Evolutionary conservation across 2,113 vertebrate species (phyloP).

Genomic region (Eleginops maclovinus): DNA sequence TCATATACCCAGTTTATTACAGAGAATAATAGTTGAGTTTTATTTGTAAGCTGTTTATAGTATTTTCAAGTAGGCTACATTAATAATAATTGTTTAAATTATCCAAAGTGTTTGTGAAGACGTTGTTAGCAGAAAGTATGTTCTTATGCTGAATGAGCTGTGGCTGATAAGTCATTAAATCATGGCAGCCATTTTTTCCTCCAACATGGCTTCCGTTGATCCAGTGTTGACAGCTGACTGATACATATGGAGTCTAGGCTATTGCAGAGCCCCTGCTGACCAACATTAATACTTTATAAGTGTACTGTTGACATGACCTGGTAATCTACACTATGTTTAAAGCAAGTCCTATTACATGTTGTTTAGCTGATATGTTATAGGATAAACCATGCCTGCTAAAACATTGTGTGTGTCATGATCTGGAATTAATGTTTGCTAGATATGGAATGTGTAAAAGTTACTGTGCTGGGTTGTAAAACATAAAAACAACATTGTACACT

Average conservation of each 20-base stretch:
- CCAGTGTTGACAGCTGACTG: constrained; percentile 34
- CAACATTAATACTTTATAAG: neutral
- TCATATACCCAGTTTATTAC: neutral
- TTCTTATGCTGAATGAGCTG: neutral
- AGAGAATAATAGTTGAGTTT: neutral
- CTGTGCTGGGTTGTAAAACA: neutral
- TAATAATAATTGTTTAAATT: neutral
- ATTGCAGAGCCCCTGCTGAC: neutral
- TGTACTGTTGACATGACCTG: neutral
- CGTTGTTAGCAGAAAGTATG: neutral
- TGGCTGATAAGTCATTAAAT: constrained; percentile 28
- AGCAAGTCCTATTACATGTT: neutral
- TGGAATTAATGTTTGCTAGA: too few relatives aligned
- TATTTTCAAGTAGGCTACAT: neutral
- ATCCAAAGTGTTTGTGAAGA: neutral
- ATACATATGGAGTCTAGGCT: constrained; percentile 4
- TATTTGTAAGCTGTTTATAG: neutral
- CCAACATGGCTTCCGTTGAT: constrained; percentile 47
- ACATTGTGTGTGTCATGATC: neutral
- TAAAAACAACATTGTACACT: neutral
- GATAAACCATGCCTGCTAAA: neutral
- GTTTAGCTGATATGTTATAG: neutral
- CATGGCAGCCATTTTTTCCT: constrained; percentile 58
- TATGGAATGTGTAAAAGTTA: neutral
- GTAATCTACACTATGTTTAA: neutral